Conservation (phyloP, 2,888 invertebrate species). For the Amiota communis region DNA sequence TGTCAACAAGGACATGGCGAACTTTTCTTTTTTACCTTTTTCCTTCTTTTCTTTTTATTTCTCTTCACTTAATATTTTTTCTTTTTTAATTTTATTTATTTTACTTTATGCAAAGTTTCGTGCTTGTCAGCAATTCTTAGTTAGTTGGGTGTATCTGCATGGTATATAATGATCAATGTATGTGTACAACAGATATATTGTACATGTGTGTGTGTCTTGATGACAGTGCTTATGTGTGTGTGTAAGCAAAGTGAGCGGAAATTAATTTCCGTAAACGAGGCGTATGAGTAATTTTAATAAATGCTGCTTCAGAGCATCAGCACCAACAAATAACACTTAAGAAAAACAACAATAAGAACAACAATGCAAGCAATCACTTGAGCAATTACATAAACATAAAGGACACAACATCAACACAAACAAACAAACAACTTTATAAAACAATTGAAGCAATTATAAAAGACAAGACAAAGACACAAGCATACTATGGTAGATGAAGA, state of each 20-base stretch:
- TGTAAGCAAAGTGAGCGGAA: conserved; percentile 1
- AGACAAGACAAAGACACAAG: not conserved
- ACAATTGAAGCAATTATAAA: conserved; percentile 17
- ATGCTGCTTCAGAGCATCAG: not conserved
- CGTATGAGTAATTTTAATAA: conserved; percentile 24
- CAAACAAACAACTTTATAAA: not conserved
- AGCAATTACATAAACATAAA: conserved; percentile 12
- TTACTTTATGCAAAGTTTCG: conserved; percentile 12
- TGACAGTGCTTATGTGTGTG: no score
- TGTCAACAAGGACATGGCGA: conserved; percentile 17
- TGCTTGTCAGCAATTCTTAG: conserved; percentile 6
- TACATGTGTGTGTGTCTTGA: no score
- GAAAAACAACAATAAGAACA: not conserved
- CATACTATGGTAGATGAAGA: not conserved
- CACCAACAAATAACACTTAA: not conserved
- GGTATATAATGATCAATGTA: no score
- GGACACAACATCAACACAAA: conserved; percentile 1
- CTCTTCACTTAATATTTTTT: not conserved
- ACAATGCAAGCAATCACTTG: not conserved
- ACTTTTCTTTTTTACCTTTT: not conserved
- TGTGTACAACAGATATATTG: no score
- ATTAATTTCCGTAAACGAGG: conserved; percentile 27
- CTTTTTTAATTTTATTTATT: not conserved
- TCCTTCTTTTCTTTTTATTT: not conserved
- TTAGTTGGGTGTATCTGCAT: not conserved